These are phyloP conservation scores for Trachemys scripta DNA, from an alignment of 2,113 vertebrate genomes.

Conservation along the genomic window DNA sequence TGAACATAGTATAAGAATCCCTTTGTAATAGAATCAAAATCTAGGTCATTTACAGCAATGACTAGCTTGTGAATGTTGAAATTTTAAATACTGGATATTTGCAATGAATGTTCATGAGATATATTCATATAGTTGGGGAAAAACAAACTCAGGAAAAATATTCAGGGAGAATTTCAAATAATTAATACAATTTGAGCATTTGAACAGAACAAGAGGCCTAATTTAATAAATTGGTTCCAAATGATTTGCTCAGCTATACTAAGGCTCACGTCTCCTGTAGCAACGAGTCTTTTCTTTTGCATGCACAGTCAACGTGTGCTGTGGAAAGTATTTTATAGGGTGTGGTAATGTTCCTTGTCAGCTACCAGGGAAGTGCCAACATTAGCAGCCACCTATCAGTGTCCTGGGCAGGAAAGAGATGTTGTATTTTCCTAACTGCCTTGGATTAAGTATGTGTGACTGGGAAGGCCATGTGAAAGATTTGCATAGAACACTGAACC, in stretches of 20 bases:
- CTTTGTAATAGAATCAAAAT: not conserved
- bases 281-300: conserved; percentile 42
- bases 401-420: not conserved
- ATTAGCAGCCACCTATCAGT: conserved; percentile 18
- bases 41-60: not conserved
- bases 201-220: not conserved
- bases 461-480: not conserved
- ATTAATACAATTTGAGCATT: not conserved
- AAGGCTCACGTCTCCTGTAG: conserved; percentile 28
- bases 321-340: conserved; percentile 52
- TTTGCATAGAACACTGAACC: not conserved
- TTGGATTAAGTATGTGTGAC: conserved; percentile 24
- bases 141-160: not conserved
- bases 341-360: conserved; percentile 56
- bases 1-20: not conserved
- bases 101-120: not conserved
- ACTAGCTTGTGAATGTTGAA: not conserved
- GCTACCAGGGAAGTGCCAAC: conserved; percentile 40
- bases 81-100: not conserved
- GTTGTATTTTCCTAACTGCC: conserved; percentile 1
- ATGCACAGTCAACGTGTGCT: not conserved
- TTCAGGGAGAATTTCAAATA: not conserved
- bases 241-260: conserved; percentile 14
- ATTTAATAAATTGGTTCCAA: not conserved
- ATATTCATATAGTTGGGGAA: not conserved